phyloP scores from a whole-genome alignment of 1,140 invertebrate species.

The Papilio aristodemus region DNA sequence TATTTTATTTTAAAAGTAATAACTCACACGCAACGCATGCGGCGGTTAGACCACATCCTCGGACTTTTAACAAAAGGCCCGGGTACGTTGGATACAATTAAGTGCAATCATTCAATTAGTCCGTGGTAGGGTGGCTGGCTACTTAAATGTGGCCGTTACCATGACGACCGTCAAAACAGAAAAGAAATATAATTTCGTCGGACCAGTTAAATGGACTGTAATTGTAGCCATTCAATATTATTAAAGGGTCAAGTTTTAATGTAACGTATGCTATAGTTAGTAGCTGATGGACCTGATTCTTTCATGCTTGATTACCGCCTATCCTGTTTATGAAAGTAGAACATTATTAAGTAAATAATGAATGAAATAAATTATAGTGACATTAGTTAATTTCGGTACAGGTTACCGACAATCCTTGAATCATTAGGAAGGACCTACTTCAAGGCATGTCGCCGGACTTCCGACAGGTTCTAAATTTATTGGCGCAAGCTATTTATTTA shows the following conservation, averaged over 20 bases:
- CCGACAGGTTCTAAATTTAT: no score
- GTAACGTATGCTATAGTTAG: background rate
- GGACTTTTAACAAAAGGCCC: constrained; percentile 46
- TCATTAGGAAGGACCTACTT: no score
- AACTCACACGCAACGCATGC: constrained; percentile 26
- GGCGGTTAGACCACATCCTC: constrained; percentile 60
- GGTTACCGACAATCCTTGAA: no score
- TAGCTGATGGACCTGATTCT: no score
- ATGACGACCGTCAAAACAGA: constrained; percentile 38
- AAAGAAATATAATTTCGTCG: constrained; percentile 36
- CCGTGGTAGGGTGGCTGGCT: constrained; percentile 42
- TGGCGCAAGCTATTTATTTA: background rate
- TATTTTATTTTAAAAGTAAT: constrained; percentile 12
- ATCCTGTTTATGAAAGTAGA: no score
- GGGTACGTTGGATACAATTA: constrained; percentile 50
- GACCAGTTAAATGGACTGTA: constrained; percentile 5
- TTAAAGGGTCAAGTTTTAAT: constrained; percentile 2
- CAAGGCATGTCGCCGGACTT: no score
- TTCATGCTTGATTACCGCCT: no score
- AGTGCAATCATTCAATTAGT: constrained; percentile 63
- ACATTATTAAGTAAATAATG: no score
- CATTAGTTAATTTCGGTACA: no score
- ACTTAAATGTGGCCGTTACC: constrained; percentile 38
- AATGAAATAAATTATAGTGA: no score
- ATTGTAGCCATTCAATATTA: background rate